phyloP scores from a whole-genome alignment of 1,140 invertebrate genomes.

The Thaumatotibia leucotreta region DNA sequence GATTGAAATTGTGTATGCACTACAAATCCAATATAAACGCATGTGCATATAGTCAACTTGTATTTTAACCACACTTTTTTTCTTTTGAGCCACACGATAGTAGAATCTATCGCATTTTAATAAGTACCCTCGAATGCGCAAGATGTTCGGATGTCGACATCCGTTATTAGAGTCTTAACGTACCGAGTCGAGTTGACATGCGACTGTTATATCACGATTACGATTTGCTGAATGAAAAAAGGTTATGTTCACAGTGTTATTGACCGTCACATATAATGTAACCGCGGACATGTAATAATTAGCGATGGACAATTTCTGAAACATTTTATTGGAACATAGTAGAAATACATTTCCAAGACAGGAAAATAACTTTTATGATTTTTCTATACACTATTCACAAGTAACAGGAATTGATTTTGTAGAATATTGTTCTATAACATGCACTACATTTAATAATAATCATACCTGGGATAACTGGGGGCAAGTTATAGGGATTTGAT shows the following conservation, averaged over 20 bases:
- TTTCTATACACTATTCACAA: too few relatives aligned
- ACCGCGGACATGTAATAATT: background rate
- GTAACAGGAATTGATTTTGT: too few relatives aligned
- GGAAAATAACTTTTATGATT: too few relatives aligned
- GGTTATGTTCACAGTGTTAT: background rate
- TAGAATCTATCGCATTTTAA: background rate
- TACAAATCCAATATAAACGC: background rate
- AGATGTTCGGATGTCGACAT: background rate
- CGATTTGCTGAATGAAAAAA: background rate
- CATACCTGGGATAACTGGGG: too few relatives aligned
- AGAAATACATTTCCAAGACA: too few relatives aligned
- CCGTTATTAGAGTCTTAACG: conserved; percentile 1
- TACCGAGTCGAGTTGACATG: background rate
- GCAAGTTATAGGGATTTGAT: too few relatives aligned
- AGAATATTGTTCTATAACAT: too few relatives aligned
- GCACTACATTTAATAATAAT: too few relatives aligned
- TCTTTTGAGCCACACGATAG: background rate
- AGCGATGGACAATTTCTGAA: too few relatives aligned
- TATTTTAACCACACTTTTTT: background rate
- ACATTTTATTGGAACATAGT: too few relatives aligned
- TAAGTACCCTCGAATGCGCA: background rate
- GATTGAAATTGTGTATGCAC: background rate
- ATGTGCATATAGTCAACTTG: background rate
- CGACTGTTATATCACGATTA: conserved; percentile 2
- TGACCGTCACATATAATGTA: background rate